Evolutionary conservation across 2,113 vertebrate genomes (phyloP), one percentile per base, ranked within the genome.

Genomic region (Catharus bicknelli): DNA sequence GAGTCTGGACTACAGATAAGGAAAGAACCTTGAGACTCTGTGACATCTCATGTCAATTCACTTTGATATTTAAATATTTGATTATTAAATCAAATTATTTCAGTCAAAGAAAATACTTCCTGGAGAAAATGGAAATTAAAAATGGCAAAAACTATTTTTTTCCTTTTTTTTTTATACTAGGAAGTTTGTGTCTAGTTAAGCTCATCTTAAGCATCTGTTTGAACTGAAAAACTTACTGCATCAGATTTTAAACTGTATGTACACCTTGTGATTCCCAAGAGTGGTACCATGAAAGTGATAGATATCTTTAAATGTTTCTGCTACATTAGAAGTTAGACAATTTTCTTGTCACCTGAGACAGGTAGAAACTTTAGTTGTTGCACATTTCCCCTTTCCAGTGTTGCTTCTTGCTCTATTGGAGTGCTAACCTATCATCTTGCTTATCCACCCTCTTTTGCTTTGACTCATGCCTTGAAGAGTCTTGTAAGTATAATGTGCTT

Each of bases 291-390:
- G 16, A 89, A 40, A 11, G 5, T 11, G 40, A 87, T 26, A 40
- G 36, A 50, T 45, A 32, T 22, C 42, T 86, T 82, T 59, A 72
- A 84, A 68, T 50, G 19, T 36, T 38, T 78, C 34, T 81, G 64
- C 58, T 89, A 23, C 38, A 18, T 50, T 82, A 61, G 45, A 68
- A 79, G 21, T 91, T 48, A 59, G 19, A 57, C 54, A 38, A 54
- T 83, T 93, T 95, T 92, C 90, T 79, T 68, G 50, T 91, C 90
- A 68, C 50, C 29, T 11, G 20, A 82, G 79, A 43, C 34, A 90
- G 29, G 54, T 45, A 63, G 62, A 72, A 76, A 50, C 54, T 80
- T 90, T 3, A 73, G 58, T 16, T 76, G 32, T 42, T 84, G 47
- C n/a, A 73, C 19, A 1, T 64, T 86, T 77, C 25, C 29, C 13